Base-by-base conservation (phyloP, 2,113 vertebrate genomes). In the Melanostigma gelatinosum region DNA sequence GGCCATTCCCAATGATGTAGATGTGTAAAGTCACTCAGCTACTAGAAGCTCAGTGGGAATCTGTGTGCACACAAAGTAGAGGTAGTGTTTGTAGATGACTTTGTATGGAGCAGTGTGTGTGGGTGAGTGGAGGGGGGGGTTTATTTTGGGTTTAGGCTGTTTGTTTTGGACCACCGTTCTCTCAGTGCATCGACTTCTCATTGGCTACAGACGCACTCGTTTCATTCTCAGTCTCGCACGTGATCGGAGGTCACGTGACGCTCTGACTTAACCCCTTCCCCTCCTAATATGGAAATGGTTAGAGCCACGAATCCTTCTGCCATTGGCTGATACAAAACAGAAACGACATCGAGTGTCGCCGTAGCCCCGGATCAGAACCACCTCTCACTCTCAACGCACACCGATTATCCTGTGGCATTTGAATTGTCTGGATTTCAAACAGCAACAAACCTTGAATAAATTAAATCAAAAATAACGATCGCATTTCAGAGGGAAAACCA, bases 401-500 rank as follows among this genome's bases (percentile, higher is more conserved):
- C 90, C 88, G 93, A 95, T 95, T 93, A 93, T 94, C 93, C 62
- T 76, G 87, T 89, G 92, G 92, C 87, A 90, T 86, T n/a, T 87
- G 71, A 92, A 91, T 88, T 87, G 89, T 94, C 86, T 82, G 88
- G 85, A 88, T 74, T 85, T 81, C 29, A 75, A 85, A 90, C 83
- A 90, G 84, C 69, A 78, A 82, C 46, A 83, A 88, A 84, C 82
- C 71, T 52, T 81, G 13, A 88, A 92, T 91, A 93, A 94, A 91
- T 92, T 83, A 93, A 85, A 69, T 67, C 73, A 87, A 86, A 50
- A 54, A 65, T 60, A 80, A 85, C 32, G 80, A 85, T 86, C 76
- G 78, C 81, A 85, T 87, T 87, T 69, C 70, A 83, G 68, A 63
- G 79, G 71, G 57, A 72, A 87, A 85, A 82, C 68, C 87, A 91